Base-by-base conservation (phyloP, 2,888 invertebrate genomes). In the Ornithoptera alexandrae region DNA sequence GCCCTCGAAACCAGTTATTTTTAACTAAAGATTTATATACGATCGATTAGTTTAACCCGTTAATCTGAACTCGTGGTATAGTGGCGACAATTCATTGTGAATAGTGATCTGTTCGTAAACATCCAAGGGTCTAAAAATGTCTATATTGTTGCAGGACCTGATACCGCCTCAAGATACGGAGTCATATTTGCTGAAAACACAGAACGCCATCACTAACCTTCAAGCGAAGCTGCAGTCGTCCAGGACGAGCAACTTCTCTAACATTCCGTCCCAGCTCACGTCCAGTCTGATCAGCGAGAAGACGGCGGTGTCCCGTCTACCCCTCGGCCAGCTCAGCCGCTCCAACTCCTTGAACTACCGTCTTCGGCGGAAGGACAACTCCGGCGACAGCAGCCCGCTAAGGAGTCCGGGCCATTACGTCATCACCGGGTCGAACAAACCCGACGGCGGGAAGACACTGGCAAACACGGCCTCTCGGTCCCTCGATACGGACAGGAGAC, bases 151-250 rank as follows among this genome's bases (percentile, higher is more conserved):
- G 50, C 90, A 93, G 93, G 93, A 93, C 70, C 84, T 93, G 58
- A 92, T 92, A 61, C 92, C 92, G 36, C 76, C 84, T 0, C 92
- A 92, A 81, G 93, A 93, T 72, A 93, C 94, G 0, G 94, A 94
- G 75, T 84, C 93, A 1, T 94, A 94, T 74, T 85, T 94, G 18
- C 87, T 93, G 56, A 94, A 94, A 77, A 94, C 94, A 0, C 94
- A 94, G 78, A 94, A 94, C 75, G 94, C 93, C 0, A 94, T 95
- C 76, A 93, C 94, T 53, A 93, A 94, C 73, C 87, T 95, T 30
- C 94, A 94, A 84, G 94, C 94, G 56, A 93, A 94, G 72, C 86
- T 94, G 18, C 89, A 92, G 62, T 86, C 91, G 2, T 87, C 90
- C 1, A 81, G 84, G 60, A 84, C 84, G 12, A 85, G 72, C 73